These are phyloP conservation scores for Eubucco bourcierii DNA, from an alignment of 2,113 vertebrate genomes.

Conservation along the genomic window DNA sequence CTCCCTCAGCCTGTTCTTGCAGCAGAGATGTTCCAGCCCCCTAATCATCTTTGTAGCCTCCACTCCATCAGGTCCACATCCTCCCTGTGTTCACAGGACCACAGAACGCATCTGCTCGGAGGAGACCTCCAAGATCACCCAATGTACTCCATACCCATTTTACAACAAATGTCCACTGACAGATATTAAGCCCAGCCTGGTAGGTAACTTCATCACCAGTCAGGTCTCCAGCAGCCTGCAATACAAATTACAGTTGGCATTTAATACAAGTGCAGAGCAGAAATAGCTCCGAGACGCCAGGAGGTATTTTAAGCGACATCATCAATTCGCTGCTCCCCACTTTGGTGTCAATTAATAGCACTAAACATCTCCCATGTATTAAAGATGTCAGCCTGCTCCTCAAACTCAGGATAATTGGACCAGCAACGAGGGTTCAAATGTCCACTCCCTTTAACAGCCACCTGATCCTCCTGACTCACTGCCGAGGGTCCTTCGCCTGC, in stretches of 20 bases:
- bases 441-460: constrained; percentile 43
- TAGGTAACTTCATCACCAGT: constrained; percentile 36
- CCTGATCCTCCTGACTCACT: constrained; percentile 37
- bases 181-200: background rate
- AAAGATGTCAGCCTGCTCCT: constrained; percentile 56
- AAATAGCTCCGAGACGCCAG: constrained; percentile 58
- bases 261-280: constrained; percentile 61
- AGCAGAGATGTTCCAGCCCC: too few species aligned
- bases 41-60: too few species aligned
- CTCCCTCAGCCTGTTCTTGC: too few species aligned
- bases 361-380: constrained; percentile 68
- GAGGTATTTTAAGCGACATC: constrained; percentile 67
- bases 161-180: background rate
- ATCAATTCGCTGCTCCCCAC: constrained; percentile 66
- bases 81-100: too few species aligned
- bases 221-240: constrained; percentile 7
- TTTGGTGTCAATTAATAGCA: constrained; percentile 72
- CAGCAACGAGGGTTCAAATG: constrained; percentile 45
- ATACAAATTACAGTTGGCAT: constrained; percentile 66
- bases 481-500: constrained; percentile 36
- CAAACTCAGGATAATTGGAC: constrained; percentile 67
- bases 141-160: background rate
- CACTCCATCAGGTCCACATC: too few species aligned
- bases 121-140: too few species aligned
- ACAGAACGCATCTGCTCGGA: too few species aligned